Evolutionary conservation across 2,113 vertebrate genomes (phyloP).

Genomic region (Mungos mungo): DNA sequence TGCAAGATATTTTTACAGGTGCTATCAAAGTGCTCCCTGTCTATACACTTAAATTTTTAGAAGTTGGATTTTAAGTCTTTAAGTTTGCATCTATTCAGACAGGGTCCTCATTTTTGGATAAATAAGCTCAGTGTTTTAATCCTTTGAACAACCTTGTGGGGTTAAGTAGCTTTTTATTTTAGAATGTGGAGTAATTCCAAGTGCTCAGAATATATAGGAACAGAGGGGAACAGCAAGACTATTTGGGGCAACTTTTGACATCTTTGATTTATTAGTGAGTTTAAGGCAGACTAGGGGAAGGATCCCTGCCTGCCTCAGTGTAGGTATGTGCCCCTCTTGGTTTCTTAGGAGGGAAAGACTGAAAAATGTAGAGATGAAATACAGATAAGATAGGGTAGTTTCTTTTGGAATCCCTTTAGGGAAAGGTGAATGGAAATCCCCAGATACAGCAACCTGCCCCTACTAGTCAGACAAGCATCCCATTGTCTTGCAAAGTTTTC

Average conservation of each 20-base stretch:
- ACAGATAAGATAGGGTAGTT: background rate
- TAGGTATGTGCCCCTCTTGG: background rate
- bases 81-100: background rate
- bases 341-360: background rate
- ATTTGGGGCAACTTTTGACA: background rate
- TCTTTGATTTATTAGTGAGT: constrained; percentile 10
- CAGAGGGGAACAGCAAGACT: background rate
- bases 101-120: background rate
- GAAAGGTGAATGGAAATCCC: constrained; percentile 32
- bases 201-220: background rate
- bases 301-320: background rate
- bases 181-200: constrained; percentile 30
- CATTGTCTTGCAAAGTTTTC: background rate
- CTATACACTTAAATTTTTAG: background rate
- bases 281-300: background rate
- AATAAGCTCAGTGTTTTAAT: background rate
- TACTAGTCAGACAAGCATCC: background rate
- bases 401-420: constrained; percentile 22
- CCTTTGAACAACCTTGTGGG: background rate
- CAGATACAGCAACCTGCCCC: background rate
- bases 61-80: constrained; percentile 20
- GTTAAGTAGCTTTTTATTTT: constrained; percentile 24
- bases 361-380: background rate
- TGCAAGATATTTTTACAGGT: background rate
- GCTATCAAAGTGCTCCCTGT: background rate